A percentile compares a stretch with the other conserved stretches of the same genome.
These are phyloP conservation scores for Cataglyphis hispanica DNA, from an alignment of 1,140 invertebrate species.

Conservation along the genomic window DNA sequence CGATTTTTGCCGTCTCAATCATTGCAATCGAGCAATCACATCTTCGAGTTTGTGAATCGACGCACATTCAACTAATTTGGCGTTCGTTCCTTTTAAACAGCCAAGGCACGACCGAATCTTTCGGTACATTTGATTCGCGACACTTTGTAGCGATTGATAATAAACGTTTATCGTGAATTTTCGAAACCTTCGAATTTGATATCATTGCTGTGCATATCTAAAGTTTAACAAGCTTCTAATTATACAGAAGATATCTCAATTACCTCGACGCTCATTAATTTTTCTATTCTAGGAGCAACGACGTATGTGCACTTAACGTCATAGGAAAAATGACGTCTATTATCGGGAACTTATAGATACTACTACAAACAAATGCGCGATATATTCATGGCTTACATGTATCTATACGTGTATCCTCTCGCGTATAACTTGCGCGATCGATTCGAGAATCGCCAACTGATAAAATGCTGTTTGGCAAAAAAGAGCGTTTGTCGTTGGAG, in stretches of 20 bases:
- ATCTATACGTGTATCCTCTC: slow-evolving; percentile 19
- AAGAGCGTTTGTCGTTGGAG: neutral
- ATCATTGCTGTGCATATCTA: neutral
- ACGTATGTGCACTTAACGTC: neutral
- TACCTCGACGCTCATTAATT: slow-evolving; percentile 41
- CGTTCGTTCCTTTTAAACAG: neutral
- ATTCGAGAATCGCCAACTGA: slow-evolving; percentile 20
- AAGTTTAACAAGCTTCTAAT: slow-evolving; percentile 38
- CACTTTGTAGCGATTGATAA: too few relatives aligned
- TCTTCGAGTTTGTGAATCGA: slow-evolving; percentile 15
- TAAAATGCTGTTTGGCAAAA: neutral
- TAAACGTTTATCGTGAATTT: neutral
- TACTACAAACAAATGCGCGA: slow-evolving; percentile 12
- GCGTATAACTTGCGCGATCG: slow-evolving; percentile 11
- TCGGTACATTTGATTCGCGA: too few relatives aligned
- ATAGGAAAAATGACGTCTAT: slow-evolving; percentile 27
- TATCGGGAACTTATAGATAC: slow-evolving; percentile 38
- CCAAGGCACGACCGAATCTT: too few relatives aligned
- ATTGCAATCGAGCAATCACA: neutral
- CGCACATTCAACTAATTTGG: neutral
- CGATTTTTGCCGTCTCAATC: neutral
- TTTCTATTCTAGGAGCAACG: neutral
- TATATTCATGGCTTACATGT: neutral
- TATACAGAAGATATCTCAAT: neutral
- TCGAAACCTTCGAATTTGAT: neutral